Base-by-base conservation (phyloP, 92 coral and sea anemone species). In the Galaxea fascicularis region DNA sequence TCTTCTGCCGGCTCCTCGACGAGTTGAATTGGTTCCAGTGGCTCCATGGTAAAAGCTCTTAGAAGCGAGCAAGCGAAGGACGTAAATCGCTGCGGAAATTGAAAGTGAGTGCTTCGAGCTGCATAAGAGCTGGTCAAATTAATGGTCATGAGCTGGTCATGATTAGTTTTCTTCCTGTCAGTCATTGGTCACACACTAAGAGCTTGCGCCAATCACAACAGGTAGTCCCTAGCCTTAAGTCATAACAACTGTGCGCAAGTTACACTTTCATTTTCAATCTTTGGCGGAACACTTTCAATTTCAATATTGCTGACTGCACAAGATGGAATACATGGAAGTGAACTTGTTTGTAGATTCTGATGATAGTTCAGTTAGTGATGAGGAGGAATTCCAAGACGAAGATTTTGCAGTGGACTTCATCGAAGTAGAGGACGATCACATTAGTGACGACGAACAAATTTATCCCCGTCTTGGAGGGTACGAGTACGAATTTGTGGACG, bases 381-480 rank as follows among this genome's bases (percentile, higher is more conserved):
- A 52, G 53, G 84, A 79, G 53, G 84, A 79, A 13, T 49, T 51
- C 13, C n/a, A n/a, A n/a, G 74, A 65, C 13, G 84, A 79, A 0
- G 35, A 15, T 20, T 1, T 46, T 47, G 71, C 3, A 7, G 20
- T 59, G 7, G 82, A 62, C 4, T 44, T 77, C 41, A 20, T 29
- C 29, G 66, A 18, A 31, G 46, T 1, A 21, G 0, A 54, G 22
- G 73, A 26, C 8, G 45, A 26, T 35, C 4, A 16, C 16, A 26
- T 18, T 41, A 25, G 47, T 13, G 71, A 39, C 51, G 35, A 79
- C 1, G 74, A 29, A n/a, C 51, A 79, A 29, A 65, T 28, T 65
- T 29, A 65, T n/a, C 65, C 29, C 30, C 77, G 13, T 22, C 46
- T 83, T n/a, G 91, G 90, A 16, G 94, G 93, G 9, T 93, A 86